A percentile compares a stretch with the other conserved stretches of the same genome.
Conservation (phyloP, 64 coral and sea anemone species). For the Orbicella faveolata region DNA sequence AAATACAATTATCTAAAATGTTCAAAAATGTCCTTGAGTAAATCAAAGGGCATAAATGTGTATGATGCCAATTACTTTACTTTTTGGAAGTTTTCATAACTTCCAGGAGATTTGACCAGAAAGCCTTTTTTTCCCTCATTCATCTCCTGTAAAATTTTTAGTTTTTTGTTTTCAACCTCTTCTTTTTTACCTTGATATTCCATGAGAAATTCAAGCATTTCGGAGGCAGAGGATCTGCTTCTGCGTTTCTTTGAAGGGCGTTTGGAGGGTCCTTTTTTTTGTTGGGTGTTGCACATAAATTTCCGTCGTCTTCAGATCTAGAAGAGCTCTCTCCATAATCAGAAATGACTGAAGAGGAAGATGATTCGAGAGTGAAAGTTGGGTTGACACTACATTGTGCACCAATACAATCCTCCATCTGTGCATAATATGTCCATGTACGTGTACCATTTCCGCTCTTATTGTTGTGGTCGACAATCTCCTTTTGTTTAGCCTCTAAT, state of each 20-base stretch:
- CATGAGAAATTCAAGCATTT: conserved; percentile 16
- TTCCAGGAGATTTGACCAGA: conserved; percentile 16
- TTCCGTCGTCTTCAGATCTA: neutral
- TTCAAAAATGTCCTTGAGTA: neutral
- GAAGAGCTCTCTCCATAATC: neutral
- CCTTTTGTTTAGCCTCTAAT: neutral
- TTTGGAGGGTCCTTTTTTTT: neutral
- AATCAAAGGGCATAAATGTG: conserved; percentile 8
- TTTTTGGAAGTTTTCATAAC: conserved; percentile 27
- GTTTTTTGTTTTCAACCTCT: conserved; percentile 25
- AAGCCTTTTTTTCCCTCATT: conserved; percentile 8
- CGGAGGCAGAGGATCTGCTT: conserved; percentile 18
- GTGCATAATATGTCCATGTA: neutral
- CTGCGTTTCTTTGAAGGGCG: neutral
- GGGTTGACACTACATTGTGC: neutral
- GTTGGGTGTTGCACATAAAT: neutral
- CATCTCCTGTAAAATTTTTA: conserved; percentile 2
- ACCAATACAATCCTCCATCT: conserved; percentile 19
- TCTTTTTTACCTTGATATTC: conserved; percentile 17
- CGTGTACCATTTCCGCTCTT: neutral
- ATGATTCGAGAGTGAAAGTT: conserved; percentile 10
- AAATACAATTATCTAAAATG: neutral
- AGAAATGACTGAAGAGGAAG: neutral
- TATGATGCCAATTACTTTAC: neutral
- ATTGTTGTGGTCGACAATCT: neutral